These are phyloP conservation scores for Campoletis sonorensis DNA, from an alignment of 1,140 invertebrate genomes.

Conservation along the genomic window DNA sequence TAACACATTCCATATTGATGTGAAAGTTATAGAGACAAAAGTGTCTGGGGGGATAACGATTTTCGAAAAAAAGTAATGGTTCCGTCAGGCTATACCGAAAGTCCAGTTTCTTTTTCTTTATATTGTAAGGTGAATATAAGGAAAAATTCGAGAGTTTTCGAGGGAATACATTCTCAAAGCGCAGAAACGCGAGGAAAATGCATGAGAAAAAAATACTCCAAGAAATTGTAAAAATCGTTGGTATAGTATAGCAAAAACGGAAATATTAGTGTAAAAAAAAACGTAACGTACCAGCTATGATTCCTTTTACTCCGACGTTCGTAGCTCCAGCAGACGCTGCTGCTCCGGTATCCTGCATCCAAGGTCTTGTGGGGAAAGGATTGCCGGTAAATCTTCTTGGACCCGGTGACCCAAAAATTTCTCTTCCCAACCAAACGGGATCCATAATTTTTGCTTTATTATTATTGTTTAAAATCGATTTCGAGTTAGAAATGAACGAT, in stretches of 20 bases:
- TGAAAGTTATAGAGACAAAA: no score
- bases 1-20: no score
- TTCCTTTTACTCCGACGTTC: slow-evolving; percentile 84
- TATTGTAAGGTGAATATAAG: no score
- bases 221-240: slow-evolving; percentile 12
- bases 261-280: slow-evolving; percentile 28
- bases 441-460: slow-evolving; percentile 51
- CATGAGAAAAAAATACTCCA: no score
- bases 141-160: no score
- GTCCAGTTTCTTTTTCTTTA: no score
- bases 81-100: no score
- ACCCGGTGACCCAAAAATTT: slow-evolving; percentile 35
- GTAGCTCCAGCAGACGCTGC: slow-evolving; percentile 77
- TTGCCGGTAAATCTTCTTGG: slow-evolving; percentile 71
- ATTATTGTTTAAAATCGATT: neutral
- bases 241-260: no score
- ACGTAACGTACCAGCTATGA: slow-evolving; percentile 84
- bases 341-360: slow-evolving; percentile 83
- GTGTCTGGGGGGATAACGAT: no score
- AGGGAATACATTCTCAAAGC: no score
- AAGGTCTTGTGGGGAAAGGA: slow-evolving; percentile 82
- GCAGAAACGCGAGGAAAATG: no score
- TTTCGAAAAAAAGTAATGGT: no score
- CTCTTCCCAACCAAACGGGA: slow-evolving; percentile 45
- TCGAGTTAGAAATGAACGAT: neutral